phyloP scores from a whole-genome alignment of 2,888 invertebrate genomes.

The Yponomeuta plumbellus region DNA sequence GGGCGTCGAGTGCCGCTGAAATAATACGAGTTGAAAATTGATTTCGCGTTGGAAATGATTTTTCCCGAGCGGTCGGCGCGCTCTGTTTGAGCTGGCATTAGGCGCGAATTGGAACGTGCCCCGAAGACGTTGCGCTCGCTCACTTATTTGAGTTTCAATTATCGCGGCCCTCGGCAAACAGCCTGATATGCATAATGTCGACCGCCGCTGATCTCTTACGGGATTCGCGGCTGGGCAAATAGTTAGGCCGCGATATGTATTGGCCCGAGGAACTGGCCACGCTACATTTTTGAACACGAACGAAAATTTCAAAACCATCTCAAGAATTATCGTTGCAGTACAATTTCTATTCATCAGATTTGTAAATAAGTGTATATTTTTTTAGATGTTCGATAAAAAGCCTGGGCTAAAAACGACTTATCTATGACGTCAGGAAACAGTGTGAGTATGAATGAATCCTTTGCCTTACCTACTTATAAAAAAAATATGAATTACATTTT shows the following conservation, averaged over 20 bases:
- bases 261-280: background rate
- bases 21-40: constrained; percentile 1
- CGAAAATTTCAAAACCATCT: too few species aligned
- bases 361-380: too few species aligned
- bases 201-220: background rate
- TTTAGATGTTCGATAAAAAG: too few species aligned
- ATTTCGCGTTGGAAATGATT: constrained; percentile 5
- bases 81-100: constrained; percentile 66
- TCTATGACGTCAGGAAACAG: too few species aligned
- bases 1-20: constrained; percentile 1
- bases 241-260: background rate
- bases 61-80: background rate
- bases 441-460: too few species aligned
- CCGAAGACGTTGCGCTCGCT: constrained; percentile 59
- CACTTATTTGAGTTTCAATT: constrained; percentile 72
- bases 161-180: constrained; percentile 50
- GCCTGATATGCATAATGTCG: constrained; percentile 52
- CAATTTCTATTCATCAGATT: too few species aligned
- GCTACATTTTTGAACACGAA: too few species aligned
- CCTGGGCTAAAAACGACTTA: too few species aligned
- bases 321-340: too few species aligned
- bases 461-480: too few species aligned
- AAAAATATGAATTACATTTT: too few species aligned
- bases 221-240: constrained; percentile 10
- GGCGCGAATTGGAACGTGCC: constrained; percentile 74